These are phyloP conservation scores for Salpingus planirostris DNA, from an alignment of 2,888 invertebrate genomes.

Conservation along the genomic window DNA sequence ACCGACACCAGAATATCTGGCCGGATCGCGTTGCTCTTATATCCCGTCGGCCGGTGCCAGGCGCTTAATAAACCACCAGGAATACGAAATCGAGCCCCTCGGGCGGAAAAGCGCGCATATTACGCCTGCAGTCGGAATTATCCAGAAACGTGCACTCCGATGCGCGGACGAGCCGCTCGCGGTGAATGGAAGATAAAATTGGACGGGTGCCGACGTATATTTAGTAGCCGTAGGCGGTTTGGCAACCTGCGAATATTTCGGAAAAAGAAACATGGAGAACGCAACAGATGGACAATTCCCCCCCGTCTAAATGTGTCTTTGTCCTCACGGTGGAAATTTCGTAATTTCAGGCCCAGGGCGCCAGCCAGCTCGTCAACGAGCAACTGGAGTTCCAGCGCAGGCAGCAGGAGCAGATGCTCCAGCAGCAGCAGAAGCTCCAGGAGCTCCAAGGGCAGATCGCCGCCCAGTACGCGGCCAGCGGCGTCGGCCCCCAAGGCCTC, in stretches of 20 bases:
- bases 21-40: slow-evolving; percentile 22
- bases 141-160: slow-evolving; percentile 21
- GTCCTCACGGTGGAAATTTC: slow-evolving; percentile 1
- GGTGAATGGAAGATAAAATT: slow-evolving; percentile 46
- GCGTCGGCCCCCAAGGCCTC: slow-evolving; percentile 52
- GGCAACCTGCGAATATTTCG: slow-evolving; percentile 42
- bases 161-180: slow-evolving; percentile 29
- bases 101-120: too few relatives aligned
- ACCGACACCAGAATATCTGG: slow-evolving; percentile 39
- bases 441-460: slow-evolving; percentile 53
- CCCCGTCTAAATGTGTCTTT: slow-evolving; percentile 22
- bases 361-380: slow-evolving; percentile 42
- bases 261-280: slow-evolving; percentile 34
- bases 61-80: slow-evolving; percentile 5
- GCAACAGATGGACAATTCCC: slow-evolving; percentile 42
- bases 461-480: slow-evolving; percentile 41
- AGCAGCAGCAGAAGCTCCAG: slow-evolving; percentile 48
- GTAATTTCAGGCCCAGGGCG: slow-evolving; percentile 20
- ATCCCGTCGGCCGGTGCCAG: slow-evolving; percentile 10
- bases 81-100: slow-evolving; percentile 7
- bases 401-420: slow-evolving; percentile 49
- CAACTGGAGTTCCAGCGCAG: slow-evolving; percentile 64
- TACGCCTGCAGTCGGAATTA: too few relatives aligned
- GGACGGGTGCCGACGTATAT: slow-evolving; percentile 44
- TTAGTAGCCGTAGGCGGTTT: slow-evolving; percentile 44